Evolutionary conservation across 2,888 invertebrate genomes (phyloP).

Genomic region (Cremastinae sp.): DNA sequence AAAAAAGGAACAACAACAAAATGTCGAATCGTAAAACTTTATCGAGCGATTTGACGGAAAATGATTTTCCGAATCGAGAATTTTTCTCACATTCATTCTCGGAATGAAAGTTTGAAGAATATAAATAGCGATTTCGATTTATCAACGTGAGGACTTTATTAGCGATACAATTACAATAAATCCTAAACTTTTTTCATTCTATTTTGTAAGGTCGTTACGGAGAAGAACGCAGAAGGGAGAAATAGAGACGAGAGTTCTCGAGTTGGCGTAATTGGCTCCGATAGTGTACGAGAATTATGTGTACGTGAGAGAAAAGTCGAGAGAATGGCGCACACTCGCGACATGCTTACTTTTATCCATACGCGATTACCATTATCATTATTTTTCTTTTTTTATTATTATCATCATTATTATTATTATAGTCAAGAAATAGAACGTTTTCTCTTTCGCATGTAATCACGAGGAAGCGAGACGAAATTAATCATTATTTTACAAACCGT

Average conservation of each 20-base stretch:
- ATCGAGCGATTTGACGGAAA: too few relatives aligned
- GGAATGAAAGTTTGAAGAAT: not conserved
- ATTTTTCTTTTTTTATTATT: slow-evolving; percentile 1
- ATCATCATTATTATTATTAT: slow-evolving; percentile 52
- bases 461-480: slow-evolving; percentile 42
- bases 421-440: slow-evolving; percentile 44
- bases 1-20: not conserved
- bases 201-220: slow-evolving; percentile 4
- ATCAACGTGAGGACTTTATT: slow-evolving; percentile 10
- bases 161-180: slow-evolving; percentile 7
- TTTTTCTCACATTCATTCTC: not conserved
- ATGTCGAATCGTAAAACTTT: too few relatives aligned
- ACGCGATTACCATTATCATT: too few relatives aligned
- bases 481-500: slow-evolving; percentile 37
- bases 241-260: slow-evolving; percentile 8
- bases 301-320: slow-evolving; percentile 17
- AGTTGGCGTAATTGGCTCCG: slow-evolving; percentile 32
- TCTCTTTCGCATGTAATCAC: slow-evolving; percentile 61
- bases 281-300: not conserved
- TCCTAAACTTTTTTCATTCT: not conserved
- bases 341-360: slow-evolving; percentile 28
- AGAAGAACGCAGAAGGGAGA: not conserved
- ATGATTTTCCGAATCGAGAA: too few relatives aligned
- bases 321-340: slow-evolving; percentile 40
- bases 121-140: slow-evolving; percentile 12